phyloP scores from a whole-genome alignment of 2,797 vertebrate species.

The Kryptopterus vitreolus region DNA sequence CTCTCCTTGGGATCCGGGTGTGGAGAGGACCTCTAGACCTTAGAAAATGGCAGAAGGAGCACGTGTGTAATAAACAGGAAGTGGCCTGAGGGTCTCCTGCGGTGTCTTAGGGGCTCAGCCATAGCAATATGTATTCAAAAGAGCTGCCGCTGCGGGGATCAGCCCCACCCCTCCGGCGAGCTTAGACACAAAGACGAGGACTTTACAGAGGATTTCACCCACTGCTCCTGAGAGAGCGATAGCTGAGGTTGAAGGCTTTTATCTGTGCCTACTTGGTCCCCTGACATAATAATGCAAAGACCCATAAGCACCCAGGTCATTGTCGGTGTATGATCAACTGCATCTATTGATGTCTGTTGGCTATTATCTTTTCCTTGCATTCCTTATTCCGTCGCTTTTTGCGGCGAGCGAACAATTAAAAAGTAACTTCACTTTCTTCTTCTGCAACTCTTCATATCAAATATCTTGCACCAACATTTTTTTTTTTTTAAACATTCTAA shows the following conservation, averaged over 20 bases:
- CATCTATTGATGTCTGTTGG: background rate
- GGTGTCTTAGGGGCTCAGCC: slow-evolving; percentile 53
- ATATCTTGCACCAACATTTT: slow-evolving; percentile 7
- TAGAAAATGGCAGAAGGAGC: slow-evolving; percentile 28
- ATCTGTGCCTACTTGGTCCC: slow-evolving; percentile 38
- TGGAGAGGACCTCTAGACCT: slow-evolving; percentile 26
- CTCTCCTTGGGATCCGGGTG: slow-evolving; percentile 1
- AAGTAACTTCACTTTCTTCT: background rate
- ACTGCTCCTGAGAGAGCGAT: slow-evolving; percentile 27
- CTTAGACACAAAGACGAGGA: slow-evolving; percentile 50
- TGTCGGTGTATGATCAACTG: background rate
- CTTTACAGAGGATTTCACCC: slow-evolving; percentile 48
- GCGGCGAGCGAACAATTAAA: slow-evolving; percentile 20
- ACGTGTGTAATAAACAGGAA: slow-evolving; percentile 54
- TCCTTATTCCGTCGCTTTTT: background rate
- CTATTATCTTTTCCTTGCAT: background rate
- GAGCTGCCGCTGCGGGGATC: slow-evolving; percentile 44
- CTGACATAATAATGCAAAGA: slow-evolving; percentile 30
- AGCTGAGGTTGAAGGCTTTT: slow-evolving; percentile 46
- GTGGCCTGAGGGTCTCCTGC: slow-evolving; percentile 48
- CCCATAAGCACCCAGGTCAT: slow-evolving; percentile 6
- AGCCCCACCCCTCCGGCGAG: slow-evolving; percentile 24
- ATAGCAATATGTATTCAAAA: slow-evolving; percentile 59
- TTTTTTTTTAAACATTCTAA: background rate
- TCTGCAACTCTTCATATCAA: background rate